These are phyloP conservation scores for Lathronympha strigana DNA, from an alignment of 2,888 invertebrate genomes.

Conservation along the genomic window DNA sequence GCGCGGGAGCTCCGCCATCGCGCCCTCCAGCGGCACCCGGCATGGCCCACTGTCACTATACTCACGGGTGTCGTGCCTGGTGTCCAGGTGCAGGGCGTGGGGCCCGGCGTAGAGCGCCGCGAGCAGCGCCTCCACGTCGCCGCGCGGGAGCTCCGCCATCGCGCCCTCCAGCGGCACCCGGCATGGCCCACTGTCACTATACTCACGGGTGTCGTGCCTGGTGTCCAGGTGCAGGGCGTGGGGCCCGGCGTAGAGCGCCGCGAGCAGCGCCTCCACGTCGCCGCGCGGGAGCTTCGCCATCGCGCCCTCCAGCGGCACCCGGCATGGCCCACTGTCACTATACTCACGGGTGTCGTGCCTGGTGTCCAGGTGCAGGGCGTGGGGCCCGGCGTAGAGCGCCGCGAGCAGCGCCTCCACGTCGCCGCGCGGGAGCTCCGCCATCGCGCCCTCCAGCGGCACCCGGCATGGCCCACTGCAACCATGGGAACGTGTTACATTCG, in stretches of 20 bases:
- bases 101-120: no score
- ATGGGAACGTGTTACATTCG: no score
- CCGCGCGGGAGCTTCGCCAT: background rate
- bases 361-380: slow-evolving; percentile 10
- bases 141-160: background rate
- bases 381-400: slow-evolving; percentile 63
- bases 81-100: background rate
- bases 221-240: background rate
- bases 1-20: background rate
- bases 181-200: background rate
- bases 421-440: slow-evolving; percentile 58
- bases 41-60: no score
- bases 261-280: background rate
- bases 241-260: no score
- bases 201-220: slow-evolving; percentile 14
- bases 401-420: slow-evolving; percentile 59
- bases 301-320: background rate
- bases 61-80: slow-evolving; percentile 16
- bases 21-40: background rate
- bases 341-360: slow-evolving; percentile 19
- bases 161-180: background rate
- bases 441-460: slow-evolving; percentile 67
- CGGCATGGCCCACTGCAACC: slow-evolving; percentile 56
- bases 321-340: background rate
- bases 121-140: background rate